Evolutionary conservation across 2,113 vertebrate species (phyloP).

Genomic region (Hemibagrus wyckioides): DNA sequence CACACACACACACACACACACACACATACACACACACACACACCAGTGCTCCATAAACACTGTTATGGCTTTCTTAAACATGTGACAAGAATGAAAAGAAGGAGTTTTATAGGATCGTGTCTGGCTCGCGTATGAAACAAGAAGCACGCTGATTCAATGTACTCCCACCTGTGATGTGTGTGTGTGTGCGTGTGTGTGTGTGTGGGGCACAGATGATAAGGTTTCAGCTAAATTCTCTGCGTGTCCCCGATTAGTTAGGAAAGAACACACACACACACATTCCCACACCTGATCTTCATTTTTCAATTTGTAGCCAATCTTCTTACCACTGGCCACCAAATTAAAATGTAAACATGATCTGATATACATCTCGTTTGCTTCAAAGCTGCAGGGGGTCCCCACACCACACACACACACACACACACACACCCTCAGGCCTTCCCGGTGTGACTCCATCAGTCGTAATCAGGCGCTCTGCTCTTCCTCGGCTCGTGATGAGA

Average conservation of each 20-base stretch:
- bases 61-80: slow-evolving; percentile 67
- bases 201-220: slow-evolving; percentile 50
- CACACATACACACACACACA: slow-evolving; percentile 74
- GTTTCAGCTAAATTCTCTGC: slow-evolving; percentile 8
- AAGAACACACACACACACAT: background rate
- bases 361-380: slow-evolving; percentile 78
- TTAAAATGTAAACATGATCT: slow-evolving; percentile 72
- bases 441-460: slow-evolving; percentile 64
- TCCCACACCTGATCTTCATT: slow-evolving; percentile 75
- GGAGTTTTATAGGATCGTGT: slow-evolving; percentile 57
- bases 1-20: slow-evolving; percentile 73
- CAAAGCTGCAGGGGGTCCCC: slow-evolving; percentile 61
- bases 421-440: slow-evolving; percentile 53
- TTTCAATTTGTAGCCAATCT: slow-evolving; percentile 80
- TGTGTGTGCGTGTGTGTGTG: slow-evolving; percentile 39
- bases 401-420: slow-evolving; percentile 45
- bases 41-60: slow-evolving; percentile 62
- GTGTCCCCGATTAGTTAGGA: slow-evolving; percentile 6
- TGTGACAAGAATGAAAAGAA: slow-evolving; percentile 68
- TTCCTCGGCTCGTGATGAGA: slow-evolving; percentile 42
- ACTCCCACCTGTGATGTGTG: slow-evolving; percentile 45
- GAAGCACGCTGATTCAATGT: slow-evolving; percentile 17
- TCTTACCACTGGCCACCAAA: slow-evolving; percentile 72
- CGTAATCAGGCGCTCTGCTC: slow-evolving; percentile 66
- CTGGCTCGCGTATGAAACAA: slow-evolving; percentile 46